phyloP scores from a whole-genome alignment of 1,140 invertebrate genomes.

The Drosophila hydei region DNA sequence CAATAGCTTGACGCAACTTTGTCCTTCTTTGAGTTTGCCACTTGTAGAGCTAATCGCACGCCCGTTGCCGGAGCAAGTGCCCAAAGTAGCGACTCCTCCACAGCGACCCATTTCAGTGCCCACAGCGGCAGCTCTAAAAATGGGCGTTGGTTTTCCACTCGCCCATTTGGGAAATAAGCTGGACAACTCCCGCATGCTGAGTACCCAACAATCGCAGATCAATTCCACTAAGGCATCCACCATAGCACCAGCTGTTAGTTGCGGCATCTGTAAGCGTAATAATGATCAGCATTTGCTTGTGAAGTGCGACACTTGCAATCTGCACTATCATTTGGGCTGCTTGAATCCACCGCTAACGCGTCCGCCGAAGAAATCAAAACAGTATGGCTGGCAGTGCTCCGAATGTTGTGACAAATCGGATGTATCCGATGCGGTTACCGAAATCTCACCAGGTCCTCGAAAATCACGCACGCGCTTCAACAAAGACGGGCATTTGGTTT shows the following conservation, averaged over 20 bases:
- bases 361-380: slow-evolving; percentile 97
- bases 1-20: slow-evolving; percentile 68
- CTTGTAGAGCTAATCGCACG: slow-evolving; percentile 84
- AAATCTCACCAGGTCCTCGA: slow-evolving; percentile 91
- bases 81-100: slow-evolving; percentile 71
- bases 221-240: slow-evolving; percentile 26
- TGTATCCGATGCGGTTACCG: slow-evolving; percentile 89
- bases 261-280: slow-evolving; percentile 92
- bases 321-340: slow-evolving; percentile 97
- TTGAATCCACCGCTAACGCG: slow-evolving; percentile 95
- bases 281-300: slow-evolving; percentile 95
- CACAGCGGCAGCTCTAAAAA: slow-evolving; percentile 91
- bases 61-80: slow-evolving; percentile 48
- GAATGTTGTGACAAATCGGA: slow-evolving; percentile 95
- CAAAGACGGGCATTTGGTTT: slow-evolving; percentile 86
- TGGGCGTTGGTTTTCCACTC: slow-evolving; percentile 91
- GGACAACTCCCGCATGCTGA: slow-evolving; percentile 85
- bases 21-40: slow-evolving; percentile 86
- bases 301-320: slow-evolving; percentile 96
- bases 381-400: slow-evolving; percentile 96
- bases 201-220: slow-evolving; percentile 80
- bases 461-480: slow-evolving; percentile 90
- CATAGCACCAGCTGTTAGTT: slow-evolving; percentile 53
- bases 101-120: slow-evolving; percentile 87
- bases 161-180: slow-evolving; percentile 86